Evolutionary conservation across 2,113 vertebrate genomes (phyloP).

Genomic region (Dissostichus mawsoni): DNA sequence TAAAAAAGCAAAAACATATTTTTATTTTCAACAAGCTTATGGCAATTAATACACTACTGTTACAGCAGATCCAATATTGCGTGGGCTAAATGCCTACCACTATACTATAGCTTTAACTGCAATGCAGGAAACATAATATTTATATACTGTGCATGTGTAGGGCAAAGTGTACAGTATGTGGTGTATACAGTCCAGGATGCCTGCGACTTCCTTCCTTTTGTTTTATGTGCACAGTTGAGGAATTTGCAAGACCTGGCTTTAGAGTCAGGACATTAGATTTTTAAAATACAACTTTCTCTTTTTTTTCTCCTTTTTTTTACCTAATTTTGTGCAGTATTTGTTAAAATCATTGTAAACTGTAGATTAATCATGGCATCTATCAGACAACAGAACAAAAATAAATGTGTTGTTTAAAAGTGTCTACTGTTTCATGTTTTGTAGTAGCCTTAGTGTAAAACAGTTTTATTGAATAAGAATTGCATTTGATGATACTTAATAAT

Average conservation of each 20-base stretch:
- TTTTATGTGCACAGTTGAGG: constrained; percentile 18
- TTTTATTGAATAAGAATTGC: too few species aligned
- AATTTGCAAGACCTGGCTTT: constrained; percentile 9
- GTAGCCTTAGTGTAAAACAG: too few species aligned
- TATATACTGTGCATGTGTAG: constrained; percentile 5
- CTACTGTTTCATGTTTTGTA: too few species aligned
- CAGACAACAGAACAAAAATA: too few species aligned
- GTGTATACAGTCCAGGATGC: constrained; percentile 5
- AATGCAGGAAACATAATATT: constrained; percentile 12
- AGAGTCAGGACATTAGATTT: constrained; percentile 46
- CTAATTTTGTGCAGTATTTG: neutral
- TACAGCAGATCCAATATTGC: neutral
- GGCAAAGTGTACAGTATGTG: neutral
- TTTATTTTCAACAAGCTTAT: constrained; percentile 1
- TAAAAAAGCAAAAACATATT: neutral
- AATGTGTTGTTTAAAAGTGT: too few species aligned
- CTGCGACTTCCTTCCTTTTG: constrained; percentile 19
- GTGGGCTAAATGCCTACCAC: constrained; percentile 4
- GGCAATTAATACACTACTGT: neutral
- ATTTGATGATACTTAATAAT: too few species aligned
- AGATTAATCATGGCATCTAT: too few species aligned
- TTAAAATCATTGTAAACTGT: too few species aligned
- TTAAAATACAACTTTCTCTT: neutral
- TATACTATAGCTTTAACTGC: neutral
- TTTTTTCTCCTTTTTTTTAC: neutral